Evolutionary conservation across 2,113 vertebrate species (phyloP), one percentile per base, ranked within the genome.

Genomic region (Channa maculata): DNA sequence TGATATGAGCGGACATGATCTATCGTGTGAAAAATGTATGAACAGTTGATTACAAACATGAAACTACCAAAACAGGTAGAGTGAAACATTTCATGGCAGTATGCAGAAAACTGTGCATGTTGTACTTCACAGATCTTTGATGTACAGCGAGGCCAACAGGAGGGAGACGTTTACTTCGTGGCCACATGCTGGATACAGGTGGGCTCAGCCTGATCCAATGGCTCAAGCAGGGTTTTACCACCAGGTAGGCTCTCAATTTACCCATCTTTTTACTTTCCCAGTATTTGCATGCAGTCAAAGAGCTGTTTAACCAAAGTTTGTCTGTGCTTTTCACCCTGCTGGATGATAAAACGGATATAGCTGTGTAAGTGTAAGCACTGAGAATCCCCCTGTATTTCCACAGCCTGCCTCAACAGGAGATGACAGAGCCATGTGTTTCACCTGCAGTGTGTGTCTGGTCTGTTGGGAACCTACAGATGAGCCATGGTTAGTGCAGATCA

Each of bases 401-500:
- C 83, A 99, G 98, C 98, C 98, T 85, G 96, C 98, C 39, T 98
- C 98, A 62, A 97, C 97, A 84, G 98, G 98, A 82, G 98, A 99
- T 81, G 98, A 99, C 85, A 93, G 98, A 94, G 98, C 98, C 85
- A 99, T 99, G 98, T 99, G 98, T 85, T 99, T 99, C 90, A 99
- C 98, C 45, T 99, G 98, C 91, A 99, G 98, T 41, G 98, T 99
- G 13, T 99, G 98, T 91, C 94, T 99, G 49, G 98, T 99, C 45
- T 99, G 97, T 91, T 99, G 98, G 98, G 98, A 99, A 83, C 98
- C 98, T 76, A 99, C 98, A 72, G 98, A 99, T 92, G 98, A 99
- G 85, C 98, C 98, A 53, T 99, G 98, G 98, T 98, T 78, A 87
- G 88, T 70, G 46, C 0, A 71, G n/a, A 13, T 15, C 6, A 43